Base-by-base conservation (phyloP, 1,140 invertebrate genomes). In the Drosophila kurseongensis region DNA sequence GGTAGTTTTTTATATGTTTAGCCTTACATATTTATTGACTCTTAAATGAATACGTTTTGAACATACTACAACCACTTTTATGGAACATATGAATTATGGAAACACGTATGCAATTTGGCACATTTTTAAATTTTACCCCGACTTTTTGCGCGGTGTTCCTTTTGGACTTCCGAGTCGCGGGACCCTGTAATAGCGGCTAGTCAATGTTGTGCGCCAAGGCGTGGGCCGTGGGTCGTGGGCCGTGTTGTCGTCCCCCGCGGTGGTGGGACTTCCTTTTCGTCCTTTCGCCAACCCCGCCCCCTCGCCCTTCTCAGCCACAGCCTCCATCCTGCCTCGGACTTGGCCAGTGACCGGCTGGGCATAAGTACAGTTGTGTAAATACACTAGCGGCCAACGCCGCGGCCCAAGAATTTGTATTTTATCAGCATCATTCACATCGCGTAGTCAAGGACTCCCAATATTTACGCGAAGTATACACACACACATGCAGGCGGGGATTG, bases 391-490 rank as follows among this genome's bases (percentile, higher is more conserved):
- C 79, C 84, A 89, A 57, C 77, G 77, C 78, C 80, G 80, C 85
- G 84, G 80, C 85, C 84, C 85, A 89, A 89, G 84, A 89, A 89
- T 89, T 89, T 89, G 84, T 89, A 89, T 89, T 89, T 89, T 89
- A 89, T 90, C 84, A 84, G 83, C 88, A 91, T 81, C 89, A 77
- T 88, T 86, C 88, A 81, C 88, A 86, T 81, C 78, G 80, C 83
- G 89, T 81, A 91, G 86, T 90, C 88, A 90, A 91, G 86, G 88
- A 91, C 86, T 88, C 73, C 78, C 83, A 90, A 86, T 91, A 91
- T 88, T 91, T 91, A 90, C 86, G 86, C 86, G 86, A 90, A 90
- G 80, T 66, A 82, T 78, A 86, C 75, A 78, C 45, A 63, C n/a
- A 32, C n/a, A 18, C 6, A 14, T 8, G 16, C 12, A 48, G n/a